Evolutionary conservation across 2,113 vertebrate genomes (phyloP), one percentile per base, ranked within the genome.

Genomic region (Microtus montanus): DNA sequence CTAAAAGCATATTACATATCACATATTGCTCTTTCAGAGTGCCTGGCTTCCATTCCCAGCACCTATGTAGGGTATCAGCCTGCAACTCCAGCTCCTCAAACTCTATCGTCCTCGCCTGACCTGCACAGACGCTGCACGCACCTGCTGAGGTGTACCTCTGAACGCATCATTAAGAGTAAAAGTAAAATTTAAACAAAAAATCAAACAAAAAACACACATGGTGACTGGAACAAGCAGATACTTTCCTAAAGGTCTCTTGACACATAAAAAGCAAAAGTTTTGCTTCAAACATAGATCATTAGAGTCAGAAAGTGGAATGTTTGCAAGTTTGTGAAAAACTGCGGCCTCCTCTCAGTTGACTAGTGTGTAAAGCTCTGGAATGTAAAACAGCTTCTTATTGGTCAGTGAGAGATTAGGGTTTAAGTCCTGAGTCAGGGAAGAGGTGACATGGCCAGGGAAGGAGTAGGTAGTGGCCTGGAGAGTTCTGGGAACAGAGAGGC

Each of bases 251-350:
- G 52, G 33, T 93, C 73, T 95, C 44, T 8, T 78, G 77, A 61
- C 13, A 78, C 44, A 95, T 73, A 96, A 86, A 90, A 64, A 41
- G n/a, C 41, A 80, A 95, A 80, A 92, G 75, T 64, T 93, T 90
- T 93, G 49, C 79, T 93, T 89, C 85, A 90, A 26, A 78, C 66
- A 47, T 64, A 87, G 30, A 92, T 88, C 77, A 83, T 92, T 66
- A 71, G 80, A 80, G 85, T 47, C 66, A 94, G 80, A 68, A 94
- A 94, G 54, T 41, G 63, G 64, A 5, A 90, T 88, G n/a, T 70
- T 1, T 6, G 26, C 35, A 78, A 58, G 15, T 44, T 44, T 52
- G 22, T 83, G 2, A 6, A 47, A 47, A 93, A 80, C 49, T 3
- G 17, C 61, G 35, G 14, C 35, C 35, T 35, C 5, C 6, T 86